phyloP scores from a whole-genome alignment of 1,140 invertebrate species.

The Mycetomoellerius zeteki region DNA sequence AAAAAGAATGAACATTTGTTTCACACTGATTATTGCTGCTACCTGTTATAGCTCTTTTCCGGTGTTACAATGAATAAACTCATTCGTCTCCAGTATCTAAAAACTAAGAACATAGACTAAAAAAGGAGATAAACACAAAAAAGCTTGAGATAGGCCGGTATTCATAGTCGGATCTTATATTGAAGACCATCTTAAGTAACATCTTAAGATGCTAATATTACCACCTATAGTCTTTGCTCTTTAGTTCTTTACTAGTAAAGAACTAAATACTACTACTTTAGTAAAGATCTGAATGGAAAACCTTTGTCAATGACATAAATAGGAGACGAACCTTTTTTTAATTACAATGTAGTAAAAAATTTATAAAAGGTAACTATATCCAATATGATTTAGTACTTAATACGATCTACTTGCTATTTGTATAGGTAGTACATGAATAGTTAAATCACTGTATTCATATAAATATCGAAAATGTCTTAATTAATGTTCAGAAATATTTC shows the following conservation, averaged over 20 bases:
- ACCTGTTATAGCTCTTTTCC: conserved; percentile 70
- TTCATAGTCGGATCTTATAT: too few relatives aligned
- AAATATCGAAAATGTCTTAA: too few relatives aligned
- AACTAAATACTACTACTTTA: too few relatives aligned
- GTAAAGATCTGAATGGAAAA: neutral
- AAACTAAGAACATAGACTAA: neutral
- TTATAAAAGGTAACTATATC: neutral
- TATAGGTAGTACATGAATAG: too few relatives aligned
- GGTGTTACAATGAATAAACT: conserved; percentile 72
- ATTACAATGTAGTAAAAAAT: neutral
- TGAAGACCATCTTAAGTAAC: too few relatives aligned
- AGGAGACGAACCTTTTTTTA: neutral
- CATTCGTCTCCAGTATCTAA: conserved; percentile 67
- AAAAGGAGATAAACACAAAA: neutral
- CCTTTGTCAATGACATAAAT: neutral
- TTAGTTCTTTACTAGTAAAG: too few relatives aligned
- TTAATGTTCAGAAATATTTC: too few relatives aligned
- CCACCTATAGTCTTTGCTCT: neutral
- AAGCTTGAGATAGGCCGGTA: neutral
- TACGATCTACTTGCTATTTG: too few relatives aligned
- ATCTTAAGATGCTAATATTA: too few relatives aligned
- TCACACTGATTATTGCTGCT: conserved; percentile 73
- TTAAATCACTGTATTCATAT: too few relatives aligned
- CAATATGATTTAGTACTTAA: too few relatives aligned
- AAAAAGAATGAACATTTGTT: conserved; percentile 76